Conservation (phyloP, 1,140 invertebrate species). For the Stenopsyche tienmushanensis region DNA sequence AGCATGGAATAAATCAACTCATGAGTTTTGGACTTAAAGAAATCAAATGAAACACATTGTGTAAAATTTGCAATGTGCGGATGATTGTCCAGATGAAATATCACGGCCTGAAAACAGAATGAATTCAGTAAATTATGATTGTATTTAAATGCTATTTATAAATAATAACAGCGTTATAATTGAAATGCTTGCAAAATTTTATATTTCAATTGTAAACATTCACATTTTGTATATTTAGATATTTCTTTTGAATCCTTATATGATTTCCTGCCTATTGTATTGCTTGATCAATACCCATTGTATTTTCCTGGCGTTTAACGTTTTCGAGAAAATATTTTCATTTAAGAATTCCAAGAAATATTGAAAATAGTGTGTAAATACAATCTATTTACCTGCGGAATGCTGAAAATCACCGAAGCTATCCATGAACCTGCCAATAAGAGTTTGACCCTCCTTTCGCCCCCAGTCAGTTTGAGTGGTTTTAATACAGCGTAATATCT, state of each 20-base stretch:
- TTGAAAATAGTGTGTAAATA: background rate
- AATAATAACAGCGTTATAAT: no score
- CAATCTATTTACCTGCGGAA: slow-evolving; percentile 71
- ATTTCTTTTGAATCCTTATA: no score
- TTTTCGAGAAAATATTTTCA: background rate
- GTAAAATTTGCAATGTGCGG: slow-evolving; percentile 72
- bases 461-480: slow-evolving; percentile 69
- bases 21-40: slow-evolving; percentile 64
- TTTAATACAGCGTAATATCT: slow-evolving; percentile 85
- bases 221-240: no score
- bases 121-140: no score
- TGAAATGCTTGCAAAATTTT: no score
- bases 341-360: background rate
- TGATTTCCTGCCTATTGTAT: no score
- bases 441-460: slow-evolving; percentile 68
- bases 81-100: slow-evolving; percentile 81
- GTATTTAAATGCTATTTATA: no score
- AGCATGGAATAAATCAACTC: slow-evolving; percentile 75
- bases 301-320: no score
- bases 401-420: slow-evolving; percentile 73
- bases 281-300: no score
- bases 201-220: no score
- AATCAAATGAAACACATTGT: slow-evolving; percentile 80
- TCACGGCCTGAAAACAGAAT: slow-evolving; percentile 56
- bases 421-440: slow-evolving; percentile 79